Conservation (phyloP, 2,797 vertebrate genomes). For the Sebastes iracundus region DNA sequence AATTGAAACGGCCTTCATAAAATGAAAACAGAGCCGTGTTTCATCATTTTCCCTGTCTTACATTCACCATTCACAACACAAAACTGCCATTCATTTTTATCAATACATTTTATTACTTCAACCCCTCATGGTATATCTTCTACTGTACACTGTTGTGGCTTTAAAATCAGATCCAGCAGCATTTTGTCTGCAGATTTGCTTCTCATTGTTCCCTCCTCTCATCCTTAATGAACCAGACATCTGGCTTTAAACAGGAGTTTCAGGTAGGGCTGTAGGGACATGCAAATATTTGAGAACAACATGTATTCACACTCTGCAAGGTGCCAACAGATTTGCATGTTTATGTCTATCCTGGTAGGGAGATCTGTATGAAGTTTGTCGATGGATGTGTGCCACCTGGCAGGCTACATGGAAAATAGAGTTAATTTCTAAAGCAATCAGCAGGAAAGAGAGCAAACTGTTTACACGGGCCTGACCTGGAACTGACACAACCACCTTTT, state of each 20-base stretch:
- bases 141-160: neutral
- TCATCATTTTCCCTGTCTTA: too few species aligned
- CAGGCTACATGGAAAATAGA: neutral
- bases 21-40: too few species aligned
- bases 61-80: too few species aligned
- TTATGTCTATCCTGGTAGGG: neutral
- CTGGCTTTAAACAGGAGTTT: neutral
- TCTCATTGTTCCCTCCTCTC: neutral
- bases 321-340: neutral
- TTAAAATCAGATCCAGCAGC: neutral
- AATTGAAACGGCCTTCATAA: accelerated
- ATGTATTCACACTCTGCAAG: neutral
- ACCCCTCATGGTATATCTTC: too few species aligned
- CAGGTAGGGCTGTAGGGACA: neutral
- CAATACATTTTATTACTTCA: accelerated
- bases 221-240: slow-evolving; percentile 5
- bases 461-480: neutral
- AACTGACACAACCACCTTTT: neutral
- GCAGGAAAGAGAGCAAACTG: neutral
- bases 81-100: too few species aligned
- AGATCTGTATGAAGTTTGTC: slow-evolving; percentile 1
- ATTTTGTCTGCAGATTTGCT: neutral
- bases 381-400: neutral
- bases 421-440: neutral
- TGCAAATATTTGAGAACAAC: slow-evolving; percentile 11